Base-by-base conservation (phyloP, 2,113 vertebrate species). In the Stigmatopora argus region DNA sequence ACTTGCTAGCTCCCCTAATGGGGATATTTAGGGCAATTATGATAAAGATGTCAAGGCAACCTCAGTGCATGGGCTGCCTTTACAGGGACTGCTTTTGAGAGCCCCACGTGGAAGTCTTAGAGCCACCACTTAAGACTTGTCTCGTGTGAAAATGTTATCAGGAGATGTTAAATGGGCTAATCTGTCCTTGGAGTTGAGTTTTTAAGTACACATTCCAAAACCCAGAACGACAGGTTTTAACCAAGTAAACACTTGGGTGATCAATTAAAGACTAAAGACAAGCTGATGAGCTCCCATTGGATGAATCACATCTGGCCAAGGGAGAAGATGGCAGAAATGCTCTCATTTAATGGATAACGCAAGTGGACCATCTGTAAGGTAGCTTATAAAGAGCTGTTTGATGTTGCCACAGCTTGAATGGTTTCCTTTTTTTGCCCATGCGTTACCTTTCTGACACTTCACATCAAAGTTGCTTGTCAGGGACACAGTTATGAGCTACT, bases 391-490 rank as follows among this genome's bases (percentile, higher is more conserved):
- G 82, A 71, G 79, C 71, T 83, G 88, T 93, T 93, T 91, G 82
- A 92, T 90, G 90, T 92, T 90, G 88, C 87, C 90, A 91, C 83
- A 88, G 91, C 89, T 87, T 90, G 83, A 88, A 93, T 85, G 84
- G 83, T 89, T 92, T 92, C 90, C 88, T 92, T 86, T 79, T 31
- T 78, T 69, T 69, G 72, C 85, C 82, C 84, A 90, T 81, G 70
- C 72, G 19, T 71, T 72, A 75, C 72, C 79, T 83, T 78, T 72
- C 67, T 64, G 64, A 65, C 66, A 84, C 64, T 69, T 66, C 71
- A 91, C 89, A 92, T 93, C 91, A 93, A 93, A 93, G 91, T 79
- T 69, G 56, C 87, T 82, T 80, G 82, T 86, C 78, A 85, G 79
- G 86, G 85, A 90, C 89, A 90, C 82, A 86, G 93, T 90, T 87